Conservation (phyloP, 2,113 vertebrate species). For the Callopanchax toddi region DNA sequence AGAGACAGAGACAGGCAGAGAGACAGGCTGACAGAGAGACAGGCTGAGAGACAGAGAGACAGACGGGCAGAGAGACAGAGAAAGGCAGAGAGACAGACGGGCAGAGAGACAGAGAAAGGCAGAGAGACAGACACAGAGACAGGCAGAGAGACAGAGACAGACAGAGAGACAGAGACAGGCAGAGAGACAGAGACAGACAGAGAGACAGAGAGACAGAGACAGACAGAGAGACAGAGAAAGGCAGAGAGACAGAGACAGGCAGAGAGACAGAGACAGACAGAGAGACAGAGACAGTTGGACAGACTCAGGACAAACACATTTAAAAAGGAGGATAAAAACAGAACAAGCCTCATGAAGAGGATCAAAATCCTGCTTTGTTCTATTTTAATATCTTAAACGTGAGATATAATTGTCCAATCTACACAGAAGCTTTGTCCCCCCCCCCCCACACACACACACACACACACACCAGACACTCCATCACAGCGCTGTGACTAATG, state of each 20-base stretch:
- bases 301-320: neutral
- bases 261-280: neutral
- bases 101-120: no score
- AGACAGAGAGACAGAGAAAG: no score
- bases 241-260: no score
- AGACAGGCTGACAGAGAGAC: no score
- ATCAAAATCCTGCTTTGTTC: constrained; percentile 55
- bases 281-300: neutral
- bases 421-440: neutral
- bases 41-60: no score
- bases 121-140: no score
- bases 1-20: no score
- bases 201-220: no score
- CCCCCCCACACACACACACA: constrained; percentile 11
- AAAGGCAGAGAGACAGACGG: constrained; percentile 36
- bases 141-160: no score
- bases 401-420: constrained; percentile 31
- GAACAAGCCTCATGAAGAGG: constrained; percentile 58
- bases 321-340: neutral
- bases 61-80: no score
- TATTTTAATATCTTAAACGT: constrained; percentile 40
- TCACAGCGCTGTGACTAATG: constrained; percentile 28
- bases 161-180: no score
- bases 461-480: constrained; percentile 7
- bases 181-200: no score